phyloP scores from a whole-genome alignment of 1,140 invertebrate genomes.

The Drosophila triauraria region DNA sequence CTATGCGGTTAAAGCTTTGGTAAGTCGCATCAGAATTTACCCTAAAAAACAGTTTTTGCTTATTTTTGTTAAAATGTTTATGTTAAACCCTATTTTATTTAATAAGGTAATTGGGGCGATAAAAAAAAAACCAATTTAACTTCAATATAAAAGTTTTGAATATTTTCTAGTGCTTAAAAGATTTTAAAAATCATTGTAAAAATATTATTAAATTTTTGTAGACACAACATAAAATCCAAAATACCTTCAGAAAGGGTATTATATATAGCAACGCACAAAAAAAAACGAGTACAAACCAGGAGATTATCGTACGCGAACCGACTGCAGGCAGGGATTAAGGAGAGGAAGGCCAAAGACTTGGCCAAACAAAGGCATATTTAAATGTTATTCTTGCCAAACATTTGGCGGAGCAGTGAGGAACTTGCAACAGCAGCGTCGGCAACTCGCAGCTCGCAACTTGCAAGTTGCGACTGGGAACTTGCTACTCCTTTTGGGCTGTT shows the following conservation, averaged over 20 bases:
- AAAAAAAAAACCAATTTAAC: too few relatives aligned
- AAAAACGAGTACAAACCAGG: neutral
- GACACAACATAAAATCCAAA: too few relatives aligned
- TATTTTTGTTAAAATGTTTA: neutral
- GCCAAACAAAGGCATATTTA: slow-evolving; percentile 81
- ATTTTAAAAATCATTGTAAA: too few relatives aligned
- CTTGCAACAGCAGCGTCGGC: slow-evolving; percentile 33
- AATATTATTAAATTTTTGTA: too few relatives aligned
- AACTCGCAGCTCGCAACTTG: slow-evolving; percentile 16
- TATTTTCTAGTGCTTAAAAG: too few relatives aligned
- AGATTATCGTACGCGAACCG: slow-evolving; percentile 31
- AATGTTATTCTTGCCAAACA: slow-evolving; percentile 73
- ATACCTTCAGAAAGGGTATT: neutral
- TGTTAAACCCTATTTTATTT: too few relatives aligned
- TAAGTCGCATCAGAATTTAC: neutral
- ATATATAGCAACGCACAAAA: neutral
- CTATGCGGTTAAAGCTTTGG: too few relatives aligned
- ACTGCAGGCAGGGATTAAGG: slow-evolving; percentile 1
- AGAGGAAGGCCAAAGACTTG: slow-evolving; percentile 38
- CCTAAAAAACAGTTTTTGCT: neutral
- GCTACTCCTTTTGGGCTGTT: slow-evolving; percentile 71
- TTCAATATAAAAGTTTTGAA: too few relatives aligned
- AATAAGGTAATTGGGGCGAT: too few relatives aligned
- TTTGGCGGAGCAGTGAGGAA: slow-evolving; percentile 37
- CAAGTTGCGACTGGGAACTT: slow-evolving; percentile 18